A percentile compares a stretch with the other conserved stretches of the same genome.
Conservation (phyloP, 2,113 vertebrate genomes). For the Pteruthius melanotis region DNA sequence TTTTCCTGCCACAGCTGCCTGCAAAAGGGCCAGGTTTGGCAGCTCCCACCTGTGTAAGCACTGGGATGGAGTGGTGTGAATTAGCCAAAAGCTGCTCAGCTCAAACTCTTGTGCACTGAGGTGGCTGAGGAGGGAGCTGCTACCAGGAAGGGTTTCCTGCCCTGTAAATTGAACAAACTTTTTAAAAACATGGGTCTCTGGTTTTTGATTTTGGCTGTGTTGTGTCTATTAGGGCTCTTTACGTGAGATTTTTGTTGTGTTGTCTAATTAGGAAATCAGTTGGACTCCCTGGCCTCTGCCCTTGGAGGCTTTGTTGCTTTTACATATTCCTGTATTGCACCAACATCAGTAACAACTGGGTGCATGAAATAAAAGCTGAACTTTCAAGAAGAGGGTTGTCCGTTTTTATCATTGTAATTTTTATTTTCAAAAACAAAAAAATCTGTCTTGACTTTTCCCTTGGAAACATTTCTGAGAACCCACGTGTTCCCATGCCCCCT, state of each 20-base stretch:
- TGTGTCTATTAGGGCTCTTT: not conserved
- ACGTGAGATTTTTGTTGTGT: not conserved
- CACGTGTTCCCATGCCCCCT: not conserved
- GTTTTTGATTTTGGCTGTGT: not conserved
- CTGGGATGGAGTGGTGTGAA: conserved; percentile 30
- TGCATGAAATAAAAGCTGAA: not conserved
- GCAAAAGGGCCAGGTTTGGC: conserved; percentile 14
- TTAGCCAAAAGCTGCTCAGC: not conserved
- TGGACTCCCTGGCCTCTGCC: not conserved
- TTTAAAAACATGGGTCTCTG: not conserved
- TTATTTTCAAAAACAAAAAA: not conserved
- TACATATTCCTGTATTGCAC: not conserved
- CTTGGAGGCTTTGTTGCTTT: not conserved
- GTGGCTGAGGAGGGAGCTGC: conserved; percentile 14
- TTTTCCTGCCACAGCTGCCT: conserved; percentile 40
- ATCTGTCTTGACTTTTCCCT: not conserved
- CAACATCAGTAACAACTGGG: not conserved
- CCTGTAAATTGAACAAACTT: not conserved
- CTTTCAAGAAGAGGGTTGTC: not conserved
- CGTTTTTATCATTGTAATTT: not conserved
- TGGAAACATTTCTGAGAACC: not conserved
- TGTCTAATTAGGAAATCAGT: not conserved
- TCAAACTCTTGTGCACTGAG: not conserved
- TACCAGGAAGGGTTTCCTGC: not conserved
- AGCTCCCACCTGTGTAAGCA: conserved; percentile 66